These are phyloP conservation scores for Halictus quadricinctus DNA, from an alignment of 2,888 invertebrate species.

Conservation along the genomic window DNA sequence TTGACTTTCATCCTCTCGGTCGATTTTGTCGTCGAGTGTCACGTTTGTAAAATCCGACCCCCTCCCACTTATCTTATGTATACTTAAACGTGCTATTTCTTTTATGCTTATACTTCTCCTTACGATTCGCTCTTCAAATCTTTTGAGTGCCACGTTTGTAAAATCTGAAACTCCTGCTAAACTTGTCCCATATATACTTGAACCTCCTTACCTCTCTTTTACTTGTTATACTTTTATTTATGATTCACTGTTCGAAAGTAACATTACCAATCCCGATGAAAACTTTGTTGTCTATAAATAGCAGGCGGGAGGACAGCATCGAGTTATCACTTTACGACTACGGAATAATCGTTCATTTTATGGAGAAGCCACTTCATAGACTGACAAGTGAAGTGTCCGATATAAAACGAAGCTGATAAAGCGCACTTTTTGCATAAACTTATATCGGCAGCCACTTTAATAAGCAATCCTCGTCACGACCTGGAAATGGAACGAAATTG, in stretches of 20 bases:
- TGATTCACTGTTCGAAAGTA: neutral
- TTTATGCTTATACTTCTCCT: neutral
- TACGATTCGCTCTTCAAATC: neutral
- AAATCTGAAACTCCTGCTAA: neutral
- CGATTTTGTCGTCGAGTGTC: neutral
- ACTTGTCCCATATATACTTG: neutral
- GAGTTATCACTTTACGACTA: constrained; percentile 14
- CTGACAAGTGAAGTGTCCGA: constrained; percentile 17
- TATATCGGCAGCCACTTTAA: neutral
- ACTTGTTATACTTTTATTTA: neutral
- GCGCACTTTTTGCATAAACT: constrained; percentile 24
- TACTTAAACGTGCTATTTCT: neutral
- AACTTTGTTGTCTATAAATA: constrained; percentile 15
- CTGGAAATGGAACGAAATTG: constrained; percentile 19
- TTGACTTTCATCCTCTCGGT: constrained; percentile 22
- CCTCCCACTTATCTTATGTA: neutral
- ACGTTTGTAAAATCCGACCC: neutral
- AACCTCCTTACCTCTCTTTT: neutral
- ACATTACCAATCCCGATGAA: neutral
- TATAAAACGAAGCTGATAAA: constrained; percentile 22
- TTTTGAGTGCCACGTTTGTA: neutral
- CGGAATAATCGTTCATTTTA: constrained; percentile 22
- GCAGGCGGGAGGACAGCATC: neutral
- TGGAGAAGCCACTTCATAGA: constrained; percentile 5
- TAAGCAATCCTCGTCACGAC: constrained; percentile 1